phyloP scores from a whole-genome alignment of 2,797 vertebrate species.

The Sciurus vulgaris region DNA sequence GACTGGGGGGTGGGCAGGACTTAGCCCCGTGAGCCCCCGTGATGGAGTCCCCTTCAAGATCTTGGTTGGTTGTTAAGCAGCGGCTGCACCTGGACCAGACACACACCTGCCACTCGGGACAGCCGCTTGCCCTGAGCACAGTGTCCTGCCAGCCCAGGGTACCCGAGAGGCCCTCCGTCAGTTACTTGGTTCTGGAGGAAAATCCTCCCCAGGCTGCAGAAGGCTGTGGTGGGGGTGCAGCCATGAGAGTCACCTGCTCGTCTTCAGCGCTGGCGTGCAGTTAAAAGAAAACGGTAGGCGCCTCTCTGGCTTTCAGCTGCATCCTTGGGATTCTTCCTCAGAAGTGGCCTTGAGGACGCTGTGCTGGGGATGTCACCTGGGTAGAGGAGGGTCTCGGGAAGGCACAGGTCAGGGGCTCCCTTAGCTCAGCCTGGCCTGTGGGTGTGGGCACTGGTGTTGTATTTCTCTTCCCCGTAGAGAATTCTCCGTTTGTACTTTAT shows the following conservation, averaged over 20 bases:
- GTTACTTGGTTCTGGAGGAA: neutral
- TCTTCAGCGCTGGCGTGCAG: neutral
- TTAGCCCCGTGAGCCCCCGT: accelerated
- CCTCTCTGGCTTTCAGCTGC: neutral
- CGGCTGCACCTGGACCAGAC: constrained; percentile 43
- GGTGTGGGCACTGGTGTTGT: neutral
- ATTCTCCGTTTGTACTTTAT: too few species aligned
- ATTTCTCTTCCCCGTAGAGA: neutral
- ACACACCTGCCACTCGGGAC: neutral
- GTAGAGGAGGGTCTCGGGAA: neutral
- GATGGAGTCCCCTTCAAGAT: constrained; percentile 25
- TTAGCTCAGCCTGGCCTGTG: neutral
- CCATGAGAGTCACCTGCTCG: neutral
- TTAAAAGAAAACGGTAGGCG: neutral
- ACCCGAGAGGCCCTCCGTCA: neutral
- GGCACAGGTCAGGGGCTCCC: neutral
- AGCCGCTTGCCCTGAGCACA: constrained; percentile 10
- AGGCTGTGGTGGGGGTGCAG: neutral
- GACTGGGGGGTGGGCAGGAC: accelerated
- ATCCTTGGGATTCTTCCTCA: neutral
- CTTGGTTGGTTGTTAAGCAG: constrained; percentile 17
- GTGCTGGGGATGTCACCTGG: neutral
- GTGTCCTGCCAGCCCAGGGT: neutral
- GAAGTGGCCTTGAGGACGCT: neutral
- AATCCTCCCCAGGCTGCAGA: accelerated